Evolutionary conservation across 2,797 vertebrate species (phyloP).

Genomic region (Rhinichthys osculus): DNA sequence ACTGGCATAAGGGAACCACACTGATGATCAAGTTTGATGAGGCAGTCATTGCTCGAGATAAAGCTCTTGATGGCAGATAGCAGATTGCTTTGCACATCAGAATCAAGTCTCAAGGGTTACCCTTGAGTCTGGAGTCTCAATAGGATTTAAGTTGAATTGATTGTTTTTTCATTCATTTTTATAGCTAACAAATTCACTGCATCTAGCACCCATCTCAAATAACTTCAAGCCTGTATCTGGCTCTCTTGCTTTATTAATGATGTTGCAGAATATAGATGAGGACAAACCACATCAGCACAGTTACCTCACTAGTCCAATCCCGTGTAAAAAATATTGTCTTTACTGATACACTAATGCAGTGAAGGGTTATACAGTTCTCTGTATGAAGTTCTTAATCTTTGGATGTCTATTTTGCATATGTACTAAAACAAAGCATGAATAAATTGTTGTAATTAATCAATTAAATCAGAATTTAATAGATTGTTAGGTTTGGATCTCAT

Average conservation of each 20-base stretch:
- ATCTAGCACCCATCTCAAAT: background rate
- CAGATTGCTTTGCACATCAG: background rate
- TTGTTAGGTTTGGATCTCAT: background rate
- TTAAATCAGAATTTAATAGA: background rate
- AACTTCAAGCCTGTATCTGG: background rate
- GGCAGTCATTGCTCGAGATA: conserved; percentile 89
- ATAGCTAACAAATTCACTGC: background rate
- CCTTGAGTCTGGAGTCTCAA: background rate
- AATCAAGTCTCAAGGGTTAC: background rate
- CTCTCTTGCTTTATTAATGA: background rate
- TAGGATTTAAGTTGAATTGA: background rate
- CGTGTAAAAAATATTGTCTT: background rate
- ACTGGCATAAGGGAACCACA: conserved; percentile 98
- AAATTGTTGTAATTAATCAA: background rate
- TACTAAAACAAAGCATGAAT: background rate
- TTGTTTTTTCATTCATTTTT: background rate
- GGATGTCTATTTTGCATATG: background rate
- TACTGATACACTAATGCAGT: background rate
- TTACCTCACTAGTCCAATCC: background rate
- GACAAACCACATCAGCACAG: background rate
- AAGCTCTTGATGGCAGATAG: conserved; percentile 90
- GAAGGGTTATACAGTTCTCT: background rate
- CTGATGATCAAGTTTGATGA: conserved; percentile 98
- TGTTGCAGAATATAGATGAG: background rate
- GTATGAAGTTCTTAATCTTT: background rate